These are phyloP conservation scores for Montipora capricornis DNA, from an alignment of 64 coral and sea anemone species.

Conservation along the genomic window DNA sequence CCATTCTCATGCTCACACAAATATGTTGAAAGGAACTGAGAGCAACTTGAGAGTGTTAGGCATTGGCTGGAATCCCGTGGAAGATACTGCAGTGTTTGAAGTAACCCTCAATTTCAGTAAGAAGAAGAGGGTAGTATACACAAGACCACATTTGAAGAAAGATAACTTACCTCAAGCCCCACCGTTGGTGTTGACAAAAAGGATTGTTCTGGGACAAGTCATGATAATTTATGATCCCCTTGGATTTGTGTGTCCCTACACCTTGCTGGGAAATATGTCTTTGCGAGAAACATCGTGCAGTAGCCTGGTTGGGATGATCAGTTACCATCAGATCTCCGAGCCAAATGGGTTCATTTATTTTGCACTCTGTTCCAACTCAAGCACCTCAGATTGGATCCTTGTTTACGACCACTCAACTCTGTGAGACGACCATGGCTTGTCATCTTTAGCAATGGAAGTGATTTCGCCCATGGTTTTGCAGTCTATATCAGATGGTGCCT, in stretches of 20 bases:
- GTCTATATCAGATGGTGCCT: slow-evolving; percentile 72
- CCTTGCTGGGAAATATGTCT: slow-evolving; percentile 68
- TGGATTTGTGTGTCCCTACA: slow-evolving; percentile 81
- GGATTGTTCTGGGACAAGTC: slow-evolving; percentile 79
- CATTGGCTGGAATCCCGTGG: too few relatives aligned
- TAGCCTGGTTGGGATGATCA: slow-evolving; percentile 75
- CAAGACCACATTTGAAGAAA: slow-evolving; percentile 43
- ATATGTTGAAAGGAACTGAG: too few relatives aligned
- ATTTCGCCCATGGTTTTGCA: slow-evolving; percentile 74
- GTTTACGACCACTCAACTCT: slow-evolving; percentile 19
- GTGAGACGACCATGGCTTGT: slow-evolving; percentile 53
- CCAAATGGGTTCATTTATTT: slow-evolving; percentile 68
- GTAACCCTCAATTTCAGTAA: slow-evolving; percentile 73
- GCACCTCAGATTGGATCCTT: slow-evolving; percentile 53
- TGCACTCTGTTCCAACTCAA: slow-evolving; percentile 62
- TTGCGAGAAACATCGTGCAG: slow-evolving; percentile 64
- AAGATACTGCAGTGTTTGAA: background rate
- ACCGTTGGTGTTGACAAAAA: slow-evolving; percentile 76
- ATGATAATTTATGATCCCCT: slow-evolving; percentile 89
- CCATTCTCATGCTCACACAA: too few relatives aligned
- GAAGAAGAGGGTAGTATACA: slow-evolving; percentile 70
- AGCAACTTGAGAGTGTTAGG: too few relatives aligned
- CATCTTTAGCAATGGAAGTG: slow-evolving; percentile 80
- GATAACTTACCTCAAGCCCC: slow-evolving; percentile 53
- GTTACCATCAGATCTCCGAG: slow-evolving; percentile 39